Percentiles rank a stretch among this genome's conserved stretches.
These are phyloP conservation scores for Sterrhoptilus dennistouni DNA, from an alignment of 2,113 vertebrate genomes.

Conservation along the genomic window DNA sequence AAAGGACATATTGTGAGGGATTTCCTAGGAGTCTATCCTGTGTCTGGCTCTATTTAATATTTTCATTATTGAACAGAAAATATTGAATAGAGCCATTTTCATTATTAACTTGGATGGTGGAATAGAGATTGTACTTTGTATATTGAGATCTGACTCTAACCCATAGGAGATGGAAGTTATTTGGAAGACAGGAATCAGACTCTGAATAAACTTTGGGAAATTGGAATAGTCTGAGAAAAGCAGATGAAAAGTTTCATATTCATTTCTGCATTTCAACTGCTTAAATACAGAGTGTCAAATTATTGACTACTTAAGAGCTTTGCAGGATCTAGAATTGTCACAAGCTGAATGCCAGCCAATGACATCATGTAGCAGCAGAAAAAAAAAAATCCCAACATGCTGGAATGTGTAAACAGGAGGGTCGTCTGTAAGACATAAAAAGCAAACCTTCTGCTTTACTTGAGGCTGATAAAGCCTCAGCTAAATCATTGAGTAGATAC, in stretches of 20 bases:
- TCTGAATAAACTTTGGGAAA: background rate
- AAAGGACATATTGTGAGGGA: background rate
- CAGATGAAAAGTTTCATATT: background rate
- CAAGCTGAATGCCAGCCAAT: slow-evolving; percentile 13
- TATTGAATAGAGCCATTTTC: background rate
- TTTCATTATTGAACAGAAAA: background rate
- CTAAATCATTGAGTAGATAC: background rate
- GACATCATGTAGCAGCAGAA: background rate
- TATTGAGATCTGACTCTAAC: background rate
- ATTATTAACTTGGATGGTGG: background rate
- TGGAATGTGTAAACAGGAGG: background rate
- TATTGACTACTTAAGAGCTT: background rate
- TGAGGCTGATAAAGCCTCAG: background rate
- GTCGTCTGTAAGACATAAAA: background rate
- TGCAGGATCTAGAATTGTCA: background rate
- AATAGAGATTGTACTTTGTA: background rate
- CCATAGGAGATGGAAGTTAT: background rate
- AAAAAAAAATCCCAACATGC: background rate
- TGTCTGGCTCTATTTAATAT: slow-evolving; percentile 12
- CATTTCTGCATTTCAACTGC: slow-evolving; percentile 5
- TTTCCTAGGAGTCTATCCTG: background rate
- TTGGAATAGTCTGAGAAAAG: background rate
- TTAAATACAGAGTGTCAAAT: background rate
- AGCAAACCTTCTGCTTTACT: background rate
- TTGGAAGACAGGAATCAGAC: background rate